phyloP scores from a whole-genome alignment of 2,113 vertebrate species.

The Caranx ignobilis region DNA sequence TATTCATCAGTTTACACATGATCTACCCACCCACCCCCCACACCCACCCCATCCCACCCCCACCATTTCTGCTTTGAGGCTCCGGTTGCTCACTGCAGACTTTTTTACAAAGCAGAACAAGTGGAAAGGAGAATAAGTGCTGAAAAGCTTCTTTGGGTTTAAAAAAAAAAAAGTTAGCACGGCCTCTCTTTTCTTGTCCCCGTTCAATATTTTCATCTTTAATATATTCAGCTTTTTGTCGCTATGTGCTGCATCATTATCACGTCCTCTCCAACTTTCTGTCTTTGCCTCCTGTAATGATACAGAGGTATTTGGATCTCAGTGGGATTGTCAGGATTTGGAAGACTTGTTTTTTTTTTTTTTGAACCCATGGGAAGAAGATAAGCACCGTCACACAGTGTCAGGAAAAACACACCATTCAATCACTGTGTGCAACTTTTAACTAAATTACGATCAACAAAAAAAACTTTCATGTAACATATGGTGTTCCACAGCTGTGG shows the following conservation, averaged over 20 bases:
- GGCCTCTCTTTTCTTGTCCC: background rate
- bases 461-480: background rate
- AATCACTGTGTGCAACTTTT: background rate
- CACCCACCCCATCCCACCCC: background rate
- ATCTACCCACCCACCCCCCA: background rate
- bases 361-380: constrained; percentile 40
- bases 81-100: background rate
- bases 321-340: constrained; percentile 44
- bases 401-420: constrained; percentile 13
- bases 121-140: background rate
- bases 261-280: background rate
- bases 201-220: background rate
- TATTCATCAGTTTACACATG: background rate
- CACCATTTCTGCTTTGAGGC: background rate
- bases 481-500: no score
- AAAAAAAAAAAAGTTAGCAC: background rate
- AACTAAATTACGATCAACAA: background rate
- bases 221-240: background rate
- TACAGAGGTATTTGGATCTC: constrained; percentile 42
- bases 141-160: background rate
- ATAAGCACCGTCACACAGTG: constrained; percentile 34
- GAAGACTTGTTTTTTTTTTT: background rate
- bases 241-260: background rate
- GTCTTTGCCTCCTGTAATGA: constrained; percentile 8
- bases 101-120: background rate